Evolutionary conservation across 1,140 invertebrate genomes (phyloP), one percentile per base, ranked within the genome.

Genomic region (Magallana ariakensis): DNA sequence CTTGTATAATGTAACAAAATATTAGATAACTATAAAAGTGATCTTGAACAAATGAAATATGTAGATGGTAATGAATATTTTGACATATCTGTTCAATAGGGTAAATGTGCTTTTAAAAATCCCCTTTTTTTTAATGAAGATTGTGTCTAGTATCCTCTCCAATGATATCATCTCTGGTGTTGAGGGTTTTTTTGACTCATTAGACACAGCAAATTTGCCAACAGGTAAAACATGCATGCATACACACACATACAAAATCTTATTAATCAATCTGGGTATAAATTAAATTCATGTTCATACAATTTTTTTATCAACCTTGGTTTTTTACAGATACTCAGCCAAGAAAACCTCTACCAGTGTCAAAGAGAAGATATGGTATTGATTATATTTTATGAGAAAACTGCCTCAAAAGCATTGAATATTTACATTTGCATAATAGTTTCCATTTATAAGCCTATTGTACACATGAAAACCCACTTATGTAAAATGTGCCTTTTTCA

Each of bases 281-380:
- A 19, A 16, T 62, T 62, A 8, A 16, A n/a, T 62, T n/a, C 19
- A 16, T 62, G 58, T 16, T 62, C 58, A 15, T 7, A 19, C 58
- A 62, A 16, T 46, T 46, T 46, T 46, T 46, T 62, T 19, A 62
- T 62, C 58, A n/a, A 16, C 58, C 58, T 19, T 62, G 16, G 16
- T 7, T 62, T 62, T 62, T 62, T 62, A 19, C 9, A 62, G 58
- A 62, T 62, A 62, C 58, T 62, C 58, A 62, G 19, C 19, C 58
- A 16, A 19, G 58, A 62, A 5, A 62, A 16, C 5, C 5, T 16
- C 11, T 62, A 62, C 58, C 58, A 62, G 58, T 62, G 58, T 16
- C 58, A 62, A 62, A 62, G n/a, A 62, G 58, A 16, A 62, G 58
- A 62, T 62, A 62, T 62, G 58, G 58, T 62, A 62, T 19, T 62